Conservation (phyloP, 2,113 vertebrate genomes). For the Kryptolebias marmoratus region DNA sequence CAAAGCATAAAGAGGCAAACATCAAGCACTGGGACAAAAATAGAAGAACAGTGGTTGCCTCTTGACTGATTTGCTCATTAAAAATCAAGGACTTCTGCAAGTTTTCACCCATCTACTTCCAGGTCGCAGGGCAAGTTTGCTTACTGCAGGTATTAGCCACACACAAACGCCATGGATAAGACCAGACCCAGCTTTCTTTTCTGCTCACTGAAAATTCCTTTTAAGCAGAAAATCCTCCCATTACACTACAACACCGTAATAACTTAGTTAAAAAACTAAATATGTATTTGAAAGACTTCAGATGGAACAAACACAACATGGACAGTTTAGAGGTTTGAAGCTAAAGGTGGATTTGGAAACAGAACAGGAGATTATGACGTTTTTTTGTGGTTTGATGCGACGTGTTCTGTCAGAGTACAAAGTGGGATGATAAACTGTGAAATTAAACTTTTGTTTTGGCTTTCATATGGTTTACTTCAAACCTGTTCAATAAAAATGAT, state of each 20-base stretch:
- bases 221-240: slow-evolving; percentile 63
- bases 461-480: slow-evolving; percentile 30
- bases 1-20: background rate
- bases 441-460: slow-evolving; percentile 28
- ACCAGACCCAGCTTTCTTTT: slow-evolving; percentile 20
- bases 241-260: slow-evolving; percentile 50
- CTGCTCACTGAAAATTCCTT: slow-evolving; percentile 11
- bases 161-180: slow-evolving; percentile 45
- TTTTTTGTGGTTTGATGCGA: slow-evolving; percentile 42
- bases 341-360: background rate
- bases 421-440: slow-evolving; percentile 38
- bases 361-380: background rate
- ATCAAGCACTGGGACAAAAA: background rate
- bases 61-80: slow-evolving; percentile 7
- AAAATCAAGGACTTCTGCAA: slow-evolving; percentile 25
- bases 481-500: background rate
- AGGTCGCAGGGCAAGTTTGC: slow-evolving; percentile 5
- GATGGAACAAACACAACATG: background rate
- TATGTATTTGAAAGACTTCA: background rate
- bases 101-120: slow-evolving; percentile 26
- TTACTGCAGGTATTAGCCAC: slow-evolving; percentile 48
- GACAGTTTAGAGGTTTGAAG: background rate
- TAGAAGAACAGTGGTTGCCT: background rate
- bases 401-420: slow-evolving; percentile 9
- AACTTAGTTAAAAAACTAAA: background rate